These are phyloP conservation scores for Eretmochelys imbricata DNA, from an alignment of 2,113 vertebrate species.

Conservation along the genomic window DNA sequence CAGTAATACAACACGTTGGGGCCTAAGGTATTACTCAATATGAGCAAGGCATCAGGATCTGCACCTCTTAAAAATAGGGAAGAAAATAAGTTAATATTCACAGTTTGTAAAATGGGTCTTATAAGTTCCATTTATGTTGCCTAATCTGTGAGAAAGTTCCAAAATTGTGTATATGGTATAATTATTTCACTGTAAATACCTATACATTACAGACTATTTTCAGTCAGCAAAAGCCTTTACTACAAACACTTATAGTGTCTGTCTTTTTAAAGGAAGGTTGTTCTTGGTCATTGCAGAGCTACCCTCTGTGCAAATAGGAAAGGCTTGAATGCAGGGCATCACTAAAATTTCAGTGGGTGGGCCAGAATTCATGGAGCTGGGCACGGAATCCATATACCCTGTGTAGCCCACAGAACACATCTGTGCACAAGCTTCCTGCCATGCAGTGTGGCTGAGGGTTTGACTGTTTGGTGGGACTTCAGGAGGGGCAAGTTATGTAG, in stretches of 20 bases:
- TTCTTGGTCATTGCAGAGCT: background rate
- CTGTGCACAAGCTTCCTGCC: rapidly evolving
- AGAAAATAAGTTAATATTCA: background rate
- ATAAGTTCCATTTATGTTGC: background rate
- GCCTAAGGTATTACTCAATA: rapidly evolving
- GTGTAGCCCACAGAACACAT: rapidly evolving
- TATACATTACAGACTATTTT: background rate
- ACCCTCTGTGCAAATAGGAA: background rate
- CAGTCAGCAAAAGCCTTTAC: background rate
- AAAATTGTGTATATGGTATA: background rate
- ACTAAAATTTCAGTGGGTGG: background rate
- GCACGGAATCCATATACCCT: rapidly evolving
- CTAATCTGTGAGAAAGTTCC: background rate
- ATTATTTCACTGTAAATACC: background rate
- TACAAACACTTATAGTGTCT: background rate
- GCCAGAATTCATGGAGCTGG: background rate
- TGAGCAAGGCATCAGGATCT: background rate
- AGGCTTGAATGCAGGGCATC: background rate
- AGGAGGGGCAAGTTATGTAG: background rate
- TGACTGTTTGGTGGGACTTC: rapidly evolving
- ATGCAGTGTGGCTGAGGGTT: background rate
- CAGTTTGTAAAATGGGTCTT: background rate
- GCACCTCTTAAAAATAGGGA: rapidly evolving
- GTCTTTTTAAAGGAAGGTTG: background rate
- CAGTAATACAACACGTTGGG: background rate